These are phyloP conservation scores for Sebastolobus altivelis DNA, from an alignment of 2,797 vertebrate species.

Conservation along the genomic window DNA sequence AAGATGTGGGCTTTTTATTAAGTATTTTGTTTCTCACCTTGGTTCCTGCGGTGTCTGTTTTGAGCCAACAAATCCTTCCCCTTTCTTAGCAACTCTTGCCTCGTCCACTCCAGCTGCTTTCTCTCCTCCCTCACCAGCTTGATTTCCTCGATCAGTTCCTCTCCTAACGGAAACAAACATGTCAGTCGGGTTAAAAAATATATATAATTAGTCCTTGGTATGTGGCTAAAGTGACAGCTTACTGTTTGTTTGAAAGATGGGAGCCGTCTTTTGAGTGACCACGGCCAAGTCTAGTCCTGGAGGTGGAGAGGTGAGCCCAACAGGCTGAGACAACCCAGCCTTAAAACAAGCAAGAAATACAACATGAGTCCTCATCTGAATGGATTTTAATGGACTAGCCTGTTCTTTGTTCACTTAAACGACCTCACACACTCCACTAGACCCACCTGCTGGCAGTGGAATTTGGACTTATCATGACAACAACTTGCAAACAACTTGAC, in stretches of 20 bases:
- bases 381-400: constrained; percentile 9
- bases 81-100: constrained; percentile 89
- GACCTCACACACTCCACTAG: constrained; percentile 3
- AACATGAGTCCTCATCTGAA: background rate
- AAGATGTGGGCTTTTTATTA: background rate
- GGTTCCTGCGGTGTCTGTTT: constrained; percentile 86
- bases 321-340: constrained; percentile 61
- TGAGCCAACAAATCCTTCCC: constrained; percentile 89
- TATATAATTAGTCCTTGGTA: background rate
- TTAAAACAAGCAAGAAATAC: constrained; percentile 55
- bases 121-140: constrained; percentile 87
- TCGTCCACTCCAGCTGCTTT: constrained; percentile 87
- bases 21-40: constrained; percentile 79
- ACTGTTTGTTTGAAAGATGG: constrained; percentile 80
- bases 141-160: constrained; percentile 86
- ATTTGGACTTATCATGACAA: constrained; percentile 33
- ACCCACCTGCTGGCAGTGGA: constrained; percentile 38
- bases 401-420: constrained; percentile 38
- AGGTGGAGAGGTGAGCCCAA: constrained; percentile 73
- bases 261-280: constrained; percentile 66
- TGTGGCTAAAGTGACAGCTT: constrained; percentile 63
- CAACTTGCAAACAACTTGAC: constrained; percentile 22
- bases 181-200: background rate
- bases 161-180: constrained; percentile 75
- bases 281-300: constrained; percentile 61